Base-by-base conservation (phyloP, 2,113 vertebrate genomes). In the Craseonycteris thonglongyai region DNA sequence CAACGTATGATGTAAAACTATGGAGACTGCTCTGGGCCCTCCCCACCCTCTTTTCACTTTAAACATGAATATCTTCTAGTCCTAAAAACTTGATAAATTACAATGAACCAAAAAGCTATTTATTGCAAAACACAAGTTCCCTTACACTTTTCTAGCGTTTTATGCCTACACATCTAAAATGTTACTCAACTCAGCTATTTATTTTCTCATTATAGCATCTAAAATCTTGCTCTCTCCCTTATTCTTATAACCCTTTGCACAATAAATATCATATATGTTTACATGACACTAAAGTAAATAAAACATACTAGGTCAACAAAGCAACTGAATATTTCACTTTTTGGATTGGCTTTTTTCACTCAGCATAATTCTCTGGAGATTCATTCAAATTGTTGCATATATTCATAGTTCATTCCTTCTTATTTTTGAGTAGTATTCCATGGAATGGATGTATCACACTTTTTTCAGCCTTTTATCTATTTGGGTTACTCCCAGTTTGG, bases 281-380 rank as follows among this genome's bases (percentile, higher is more conserved):
- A 83, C 21, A 56, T 38, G 49, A 61, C n/a, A 93, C 47, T 86
- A 82, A 85, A 95, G 88, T 63, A 96, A 93, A 40, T 65, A 89
- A 94, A 93, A 71, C 7, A 83, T 38, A 40, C n/a, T 74, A 79
- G 11, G 40, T 80, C 58, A 94, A 59, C 65, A 90, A 93, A 94
- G 18, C 59, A 75, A 79, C 18, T 79, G 40, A 78, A 56, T 63
- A 7, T 54, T 87, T n/a, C 40, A 33, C 68, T 85, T 96, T 87
- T 26, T 11, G 40, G 19, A 68, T n/a, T 88, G 61, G 0, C 45
- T 59, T 87, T 88, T 82, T 91, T 40, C 45, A 69, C 35, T 91
- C 38, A 90, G 42, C n/a, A 63, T 71, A 89, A 86, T 86, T 96
- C 38, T 95, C 56, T 81, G 66, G 61, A 78, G 61, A 78, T 38